Base-by-base conservation (phyloP, 2,113 vertebrate species). In the Gavia stellata region DNA sequence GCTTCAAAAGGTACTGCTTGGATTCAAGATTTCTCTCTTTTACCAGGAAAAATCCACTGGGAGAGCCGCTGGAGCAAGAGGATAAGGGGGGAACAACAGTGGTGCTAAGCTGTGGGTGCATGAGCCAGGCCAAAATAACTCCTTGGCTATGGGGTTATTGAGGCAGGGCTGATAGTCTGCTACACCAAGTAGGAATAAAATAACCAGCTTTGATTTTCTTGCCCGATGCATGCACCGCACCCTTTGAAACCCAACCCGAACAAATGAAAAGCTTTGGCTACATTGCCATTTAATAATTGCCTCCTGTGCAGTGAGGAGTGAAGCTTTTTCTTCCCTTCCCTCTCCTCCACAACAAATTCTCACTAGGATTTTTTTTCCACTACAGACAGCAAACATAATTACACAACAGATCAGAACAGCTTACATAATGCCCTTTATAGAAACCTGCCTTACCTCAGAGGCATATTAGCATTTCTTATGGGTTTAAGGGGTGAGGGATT, bases 391-490 rank as follows among this genome's bases (percentile, higher is more conserved):
- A 95, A 97, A 94, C 83, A 85, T 91, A 97, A 96, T 95, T 97
- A 97, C 73, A 94, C 62, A 96, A 93, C 82, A 96, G 89, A 92
- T 97, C 94, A 94, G 95, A 97, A 86, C 72, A 95, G 95, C 90
- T 96, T 97, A 97, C 87, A 90, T 95, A 92, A 97, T 96, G 88
- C 84, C 73, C 78, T 95, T 97, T 96, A 93, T 89, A 94, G 80
- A 97, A 90, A 75, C 53, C 90, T 94, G 74, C 50, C 90, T 97
- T 97, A 96, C 88, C 91, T 96, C 77, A 94, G 96, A 97, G 96
- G 88, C 90, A 94, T 97, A 97, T 97, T 97, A 97, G 94, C 97
- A 97, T 96, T 97, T 97, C 96, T 96, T 97, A 96, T 95, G 91
- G 92, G 88, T 87, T 96, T 97, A 97, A 97, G 88, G 67, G 94